phyloP scores from a whole-genome alignment of 2,797 vertebrate genomes.

The Hylomyscus alleni region DNA sequence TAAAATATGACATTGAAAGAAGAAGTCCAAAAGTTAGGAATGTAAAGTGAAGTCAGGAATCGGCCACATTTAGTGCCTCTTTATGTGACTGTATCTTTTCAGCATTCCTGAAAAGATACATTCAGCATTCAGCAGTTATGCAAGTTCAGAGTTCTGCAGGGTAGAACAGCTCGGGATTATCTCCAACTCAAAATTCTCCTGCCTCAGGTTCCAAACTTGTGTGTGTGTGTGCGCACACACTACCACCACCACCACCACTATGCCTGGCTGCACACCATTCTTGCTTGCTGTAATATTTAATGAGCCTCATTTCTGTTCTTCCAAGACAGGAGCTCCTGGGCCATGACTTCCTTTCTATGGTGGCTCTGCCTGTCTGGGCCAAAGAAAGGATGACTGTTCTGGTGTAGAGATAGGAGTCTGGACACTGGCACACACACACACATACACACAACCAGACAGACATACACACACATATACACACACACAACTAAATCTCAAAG shows the following conservation, averaged over 20 bases:
- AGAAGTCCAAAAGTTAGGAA: background rate
- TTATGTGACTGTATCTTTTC: background rate
- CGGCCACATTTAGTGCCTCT: background rate
- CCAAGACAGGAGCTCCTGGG: background rate
- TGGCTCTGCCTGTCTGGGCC: background rate
- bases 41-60: background rate
- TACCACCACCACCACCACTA: background rate
- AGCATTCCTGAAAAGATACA: background rate
- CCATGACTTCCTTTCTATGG: background rate
- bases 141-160: background rate
- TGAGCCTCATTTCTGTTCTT: background rate
- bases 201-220: background rate
- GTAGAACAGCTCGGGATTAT: background rate
- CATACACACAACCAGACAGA: too few relatives aligned
- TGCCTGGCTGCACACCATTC: background rate
- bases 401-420: background rate
- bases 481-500: accelerated
- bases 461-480: background rate
- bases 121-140: too few relatives aligned
- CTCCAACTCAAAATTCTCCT: background rate
- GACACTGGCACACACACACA: background rate
- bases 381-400: background rate
- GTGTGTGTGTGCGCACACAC: too few relatives aligned
- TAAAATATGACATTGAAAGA: background rate
- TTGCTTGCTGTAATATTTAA: conserved; percentile 1